Evolutionary conservation across 1,140 invertebrate genomes (phyloP), one percentile per base, ranked within the genome.

Genomic region (Drosophila malerkotliana): DNA sequence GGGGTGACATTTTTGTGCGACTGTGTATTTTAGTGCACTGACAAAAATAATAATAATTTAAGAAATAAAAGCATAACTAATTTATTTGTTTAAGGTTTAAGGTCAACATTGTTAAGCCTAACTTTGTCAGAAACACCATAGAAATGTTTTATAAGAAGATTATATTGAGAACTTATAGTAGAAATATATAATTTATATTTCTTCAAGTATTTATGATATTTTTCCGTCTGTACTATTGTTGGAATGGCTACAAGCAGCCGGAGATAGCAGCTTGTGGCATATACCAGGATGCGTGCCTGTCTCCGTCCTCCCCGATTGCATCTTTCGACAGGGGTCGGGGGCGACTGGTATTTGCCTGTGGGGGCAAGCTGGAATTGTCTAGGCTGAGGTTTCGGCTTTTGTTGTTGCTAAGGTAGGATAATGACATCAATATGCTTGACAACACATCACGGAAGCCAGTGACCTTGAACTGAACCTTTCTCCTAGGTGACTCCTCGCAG

Each of bases 271-370:
- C 63, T 78, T 47, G 63, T 61, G 77, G 82, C 82, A 82, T 78
- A 88, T 83, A 85, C 84, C 75, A 48, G 83, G 75, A 83, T 88
- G 78, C 83, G 82, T 85, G 82, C 58, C 79, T 72, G 77, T 75
- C 69, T 60, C 12, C 41, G 30, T 67, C 56, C 52, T 34, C 72
- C 54, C 47, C 53, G 58, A 60, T 64, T 75, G 78, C 76, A 88
- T 66, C 62, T 67, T 53, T 59, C 48, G 67, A 47, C 26, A 5
- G 28, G 8, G 37, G 1, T 12, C 14, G n/a, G 32, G 15, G 4
- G 14, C 6, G 0, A 4, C 57, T 69, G 61, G 58, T 49, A 74
- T 54, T 74, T 81, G 60, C 71, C 54, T 53, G 72, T n/a, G 34
- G 34, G 60, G 68, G 53, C 52, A 61, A 71, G 61, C 49, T 48